Base-by-base conservation (phyloP, 2,797 vertebrate species). In the Macroramphosus scolopax region DNA sequence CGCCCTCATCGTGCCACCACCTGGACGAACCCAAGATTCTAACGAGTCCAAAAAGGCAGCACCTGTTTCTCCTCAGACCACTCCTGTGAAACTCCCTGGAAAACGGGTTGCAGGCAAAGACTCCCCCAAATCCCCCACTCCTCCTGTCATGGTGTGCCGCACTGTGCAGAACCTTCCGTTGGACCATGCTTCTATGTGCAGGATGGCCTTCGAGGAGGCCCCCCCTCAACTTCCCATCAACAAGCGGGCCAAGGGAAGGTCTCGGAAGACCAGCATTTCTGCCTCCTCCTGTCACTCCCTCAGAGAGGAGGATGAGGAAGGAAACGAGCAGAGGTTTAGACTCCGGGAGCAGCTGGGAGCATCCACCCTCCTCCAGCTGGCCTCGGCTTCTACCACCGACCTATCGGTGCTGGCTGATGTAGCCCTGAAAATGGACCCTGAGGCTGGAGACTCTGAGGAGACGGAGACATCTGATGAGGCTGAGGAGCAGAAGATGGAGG, bases 141-240 rank as follows among this genome's bases (percentile, higher is more conserved):
- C 80, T 8, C 80, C 84, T 0, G 29, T 84, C 7, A 85, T 88
- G 35, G 82, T 91, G 18, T 93, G 91, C 64, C 87, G 91, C 65
- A 95, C 93, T 5, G 93, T 96, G 58, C 90, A 92, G 60, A 95
- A 96, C 78, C 84, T 96, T 37, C 94, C 94, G 0, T 67, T 92
- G 77, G 94, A 96, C 81, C 94, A 96, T 0, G 93, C 94, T 0
- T 94, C 92, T 13, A 81, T 96, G 84, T 94, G 95, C 54, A 91
- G 91, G 66, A 87, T 92, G 61, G 92, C 88, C 63, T 89, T 87
- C 0, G 91, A 92, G 63, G 92, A 93, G 42, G 89, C 77, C 5
- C 82, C 84, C 1, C 74, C 49, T 0, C 51, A 74, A 2, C 65
- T 62, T 9, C 53, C 53, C 13, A 52, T 35, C 53, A 77, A 24